Base-by-base conservation (phyloP, 2,888 invertebrate genomes). In the Eristalis tenax region DNA sequence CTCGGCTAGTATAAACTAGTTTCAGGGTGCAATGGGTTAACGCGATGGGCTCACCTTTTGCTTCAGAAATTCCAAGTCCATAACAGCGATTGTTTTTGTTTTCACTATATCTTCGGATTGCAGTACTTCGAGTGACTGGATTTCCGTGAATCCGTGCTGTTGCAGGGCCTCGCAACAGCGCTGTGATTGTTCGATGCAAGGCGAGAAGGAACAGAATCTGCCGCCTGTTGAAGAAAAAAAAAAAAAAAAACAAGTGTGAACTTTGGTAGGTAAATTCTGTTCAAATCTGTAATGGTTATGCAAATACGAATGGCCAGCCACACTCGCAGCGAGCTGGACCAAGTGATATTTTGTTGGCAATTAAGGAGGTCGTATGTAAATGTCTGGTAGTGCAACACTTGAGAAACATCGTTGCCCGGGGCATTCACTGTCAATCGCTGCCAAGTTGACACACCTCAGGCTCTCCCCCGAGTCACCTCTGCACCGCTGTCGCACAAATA, bases 101-200 rank as follows among this genome's bases (percentile, higher is more conserved):
- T 95, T 95, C 59, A 98, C 96, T 83, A 95, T 95, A 85, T 96
- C 94, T 90, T 97, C 96, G 8, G 95, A 95, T 93, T 97, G 97
- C 88, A 98, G 93, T 89, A 98, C 96, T 93, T 99, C 99, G 93
- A 97, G 94, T 0, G 98, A 98, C 90, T 95, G 94, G 74, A 99
- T 94, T 90, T 98, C 97, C 78, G 96, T 95, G 92, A 99, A 99
- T 6, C 97, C 97, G 61, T 95, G 92, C 50, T 95, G 94, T 74
- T 95, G 93, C 38, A 99, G 94, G 28, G 94, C 94, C 56, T 94
- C 92, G 91, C 97, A 98, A 10, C 97, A 98, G 87, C 96, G 95
- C 93, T 99, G 99, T 0, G 99, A 99, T 95, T 99, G 99, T 93
- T 99, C 99, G 89, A 99, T 99, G 93, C 99, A 99, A 0, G 99